Base-by-base conservation (phyloP, 2,888 invertebrate genomes). In the Chrysopilus asiliformis region DNA sequence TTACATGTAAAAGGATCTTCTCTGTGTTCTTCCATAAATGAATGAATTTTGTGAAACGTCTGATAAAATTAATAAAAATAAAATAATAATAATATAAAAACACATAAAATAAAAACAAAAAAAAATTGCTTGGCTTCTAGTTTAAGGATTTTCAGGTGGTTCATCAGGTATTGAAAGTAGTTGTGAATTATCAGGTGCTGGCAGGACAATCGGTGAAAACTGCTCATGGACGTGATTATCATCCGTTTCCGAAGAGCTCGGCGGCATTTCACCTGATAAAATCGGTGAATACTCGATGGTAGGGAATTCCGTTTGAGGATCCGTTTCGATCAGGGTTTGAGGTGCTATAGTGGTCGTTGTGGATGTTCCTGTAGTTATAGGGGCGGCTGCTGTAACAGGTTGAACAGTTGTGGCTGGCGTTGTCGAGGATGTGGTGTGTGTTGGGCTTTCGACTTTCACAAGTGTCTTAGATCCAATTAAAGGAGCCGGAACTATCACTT, bases 151-250 rank as follows among this genome's bases (percentile, higher is more conserved):
- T 57, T 62, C 64, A 41, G 64, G 64, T 45, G 61, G 62, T 42
- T 63, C 57, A 34, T 59, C 62, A 28, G 57, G 57, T 50, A 57
- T 53, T 46, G 60, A 48, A 26, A 59, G 49, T 47, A 53, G 50
- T 49, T 60, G 56, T 50, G 57, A 54, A 42, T 53, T 57, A 35
- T 54, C 52, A 34, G 49, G 43, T 22, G 45, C 47, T 18, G 53
- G 39, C 35, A 52, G 44, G 8, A 51, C 45, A 18, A 53, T 47
- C 31, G 55, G 51, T 16, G 56, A 55, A 42, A 53, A 58, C 39
- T 58, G 55, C 42, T 56, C 58, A 40, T 61, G 58, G 41, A 61
- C 58, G 14, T 58, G 60, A 42, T 62, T 62, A 39, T 63, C 61
- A 39, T 57, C 56, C 12, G 34, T 22, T 25, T 42, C 39, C 13